Conservation (phyloP, 2,113 vertebrate genomes). For the Globicephala melas region DNA sequence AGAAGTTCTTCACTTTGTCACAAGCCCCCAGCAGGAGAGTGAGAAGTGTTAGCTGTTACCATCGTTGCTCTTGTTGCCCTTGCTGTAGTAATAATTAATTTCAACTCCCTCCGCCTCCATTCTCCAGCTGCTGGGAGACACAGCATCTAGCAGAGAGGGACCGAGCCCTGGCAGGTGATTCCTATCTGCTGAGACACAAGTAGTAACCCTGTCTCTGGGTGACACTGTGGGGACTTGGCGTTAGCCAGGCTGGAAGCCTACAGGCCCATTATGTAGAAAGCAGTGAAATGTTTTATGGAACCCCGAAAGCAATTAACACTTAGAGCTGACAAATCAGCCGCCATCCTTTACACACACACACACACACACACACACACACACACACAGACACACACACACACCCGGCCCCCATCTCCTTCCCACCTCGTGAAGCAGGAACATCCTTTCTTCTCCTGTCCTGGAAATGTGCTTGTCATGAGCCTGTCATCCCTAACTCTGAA, state of each 20-base stretch:
- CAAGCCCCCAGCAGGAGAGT: background rate
- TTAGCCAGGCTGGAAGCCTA: conserved; percentile 73
- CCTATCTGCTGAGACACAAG: background rate
- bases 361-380: no score
- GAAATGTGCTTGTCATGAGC: conserved; percentile 45
- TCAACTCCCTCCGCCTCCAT: background rate
- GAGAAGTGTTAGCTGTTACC: background rate
- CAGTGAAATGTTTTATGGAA: conserved; percentile 79
- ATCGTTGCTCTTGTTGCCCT: background rate
- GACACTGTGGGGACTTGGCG: background rate
- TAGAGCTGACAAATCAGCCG: conserved; percentile 69
- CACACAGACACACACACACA: no score
- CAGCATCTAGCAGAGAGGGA: background rate
- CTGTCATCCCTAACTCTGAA: conserved; percentile 53
- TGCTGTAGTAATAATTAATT: background rate
- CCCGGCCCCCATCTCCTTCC: background rate
- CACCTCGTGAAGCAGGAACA: conserved; percentile 36
- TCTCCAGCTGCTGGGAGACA: background rate
- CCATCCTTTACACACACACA: conserved; percentile 46
- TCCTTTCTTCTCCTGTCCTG: conserved; percentile 54
- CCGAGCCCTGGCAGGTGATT: background rate
- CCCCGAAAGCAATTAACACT: conserved; percentile 72
- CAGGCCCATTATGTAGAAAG: conserved; percentile 67
- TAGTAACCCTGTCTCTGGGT: background rate
- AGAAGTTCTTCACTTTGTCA: background rate